Conservation (phyloP, 2,797 vertebrate genomes). For the Lerista edwardsae region DNA sequence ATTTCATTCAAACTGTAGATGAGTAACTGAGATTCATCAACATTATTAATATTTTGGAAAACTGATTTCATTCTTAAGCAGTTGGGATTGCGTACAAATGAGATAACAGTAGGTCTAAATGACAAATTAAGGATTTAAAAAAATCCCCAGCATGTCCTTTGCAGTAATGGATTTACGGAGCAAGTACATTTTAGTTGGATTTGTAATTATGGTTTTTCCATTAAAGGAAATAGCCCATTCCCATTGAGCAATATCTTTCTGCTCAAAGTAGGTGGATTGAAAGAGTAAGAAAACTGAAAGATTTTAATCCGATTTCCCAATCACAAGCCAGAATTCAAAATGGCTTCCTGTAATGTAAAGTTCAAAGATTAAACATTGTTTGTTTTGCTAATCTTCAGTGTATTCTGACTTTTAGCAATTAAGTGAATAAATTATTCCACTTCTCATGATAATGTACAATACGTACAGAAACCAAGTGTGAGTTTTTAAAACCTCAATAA, state of each 20-base stretch:
- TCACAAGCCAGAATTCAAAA: constrained; percentile 64
- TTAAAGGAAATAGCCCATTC: constrained; percentile 72
- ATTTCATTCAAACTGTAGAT: constrained; percentile 67
- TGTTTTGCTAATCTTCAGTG: constrained; percentile 56
- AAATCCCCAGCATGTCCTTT: constrained; percentile 75
- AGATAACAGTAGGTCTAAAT: constrained; percentile 75
- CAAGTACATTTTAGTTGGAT: constrained; percentile 71
- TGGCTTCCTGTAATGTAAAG: constrained; percentile 60
- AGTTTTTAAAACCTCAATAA: constrained; percentile 44
- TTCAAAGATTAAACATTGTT: constrained; percentile 66
- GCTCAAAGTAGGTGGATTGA: constrained; percentile 70
- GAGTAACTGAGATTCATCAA: constrained; percentile 74
- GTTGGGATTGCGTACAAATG: constrained; percentile 75
- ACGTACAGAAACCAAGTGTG: constrained; percentile 49
- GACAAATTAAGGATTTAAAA: constrained; percentile 79
- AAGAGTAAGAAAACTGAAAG: constrained; percentile 64
- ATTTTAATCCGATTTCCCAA: constrained; percentile 60
- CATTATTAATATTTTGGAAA: constrained; percentile 74
- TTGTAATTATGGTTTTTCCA: constrained; percentile 75
- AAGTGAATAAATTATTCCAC: constrained; percentile 59
- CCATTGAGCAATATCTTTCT: constrained; percentile 71
- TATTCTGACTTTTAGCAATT: constrained; percentile 60
- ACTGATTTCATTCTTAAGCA: constrained; percentile 69
- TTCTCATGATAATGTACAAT: constrained; percentile 51
- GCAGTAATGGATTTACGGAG: constrained; percentile 71